Base-by-base conservation (phyloP, 2,888 invertebrate genomes). In the Myopa testacea region DNA sequence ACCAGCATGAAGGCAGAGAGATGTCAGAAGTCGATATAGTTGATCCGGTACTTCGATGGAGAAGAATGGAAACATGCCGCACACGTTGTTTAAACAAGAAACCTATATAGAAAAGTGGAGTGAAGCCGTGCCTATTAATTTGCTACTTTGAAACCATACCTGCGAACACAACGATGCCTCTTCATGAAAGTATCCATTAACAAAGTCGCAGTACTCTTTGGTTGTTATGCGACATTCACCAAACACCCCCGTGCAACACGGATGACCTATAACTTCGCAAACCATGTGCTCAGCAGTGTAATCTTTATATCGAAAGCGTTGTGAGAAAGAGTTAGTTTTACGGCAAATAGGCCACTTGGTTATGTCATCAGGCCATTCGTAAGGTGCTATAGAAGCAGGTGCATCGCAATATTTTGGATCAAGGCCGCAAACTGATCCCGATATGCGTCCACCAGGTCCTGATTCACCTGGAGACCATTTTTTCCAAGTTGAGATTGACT, bases 321-420 rank as follows among this genome's bases (percentile, higher is more conserved):
- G 91, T 38, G 91, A 91, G 82, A 91, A 91, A 1, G 93, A 90
- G 83, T 95, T 95, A 10, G 94, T 94, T 89, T 96, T 96, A 55
- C 96, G 92, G 85, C 97, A 97, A 82, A 97, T 98, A 75, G 99
- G 99, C 99, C 99, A 99, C 89, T 97, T 96, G 38, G 98, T 98
- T 84, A 99, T 98, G 88, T 99, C 98, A 85, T 98, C 97, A 0
- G 98, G 97, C 99, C 99, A 99, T 87, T 96, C 96, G 90, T 97
- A 98, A 0, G 98, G 97, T 63, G 95, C 96, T 86, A 96, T 94
- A 60, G 98, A 98, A 12, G 97, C 95, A 10, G 98, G 98, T 4
- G 97, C 96, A 90, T 96, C 96, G 88, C 98, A 98, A 90, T 95
- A 98, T 94, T 96, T 96, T 82, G 99, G 99, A 91, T 99, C 98